Conservation (phyloP, 2,888 invertebrate species). For the Plutella xylostella region DNA sequence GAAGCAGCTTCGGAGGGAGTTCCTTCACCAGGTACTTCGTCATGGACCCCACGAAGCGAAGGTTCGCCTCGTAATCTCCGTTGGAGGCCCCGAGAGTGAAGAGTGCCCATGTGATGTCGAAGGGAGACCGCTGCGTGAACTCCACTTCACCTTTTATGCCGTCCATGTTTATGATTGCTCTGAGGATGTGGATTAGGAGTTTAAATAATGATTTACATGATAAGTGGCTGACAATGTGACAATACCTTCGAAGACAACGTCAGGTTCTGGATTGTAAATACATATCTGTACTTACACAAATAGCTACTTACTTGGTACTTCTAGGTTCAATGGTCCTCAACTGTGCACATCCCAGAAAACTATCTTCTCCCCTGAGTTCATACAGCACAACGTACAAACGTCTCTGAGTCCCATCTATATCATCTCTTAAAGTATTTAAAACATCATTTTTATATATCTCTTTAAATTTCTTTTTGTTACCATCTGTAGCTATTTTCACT, state of each 20-base stretch:
- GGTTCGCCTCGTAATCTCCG: conserved; percentile 75
- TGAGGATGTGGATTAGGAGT: conserved; percentile 32
- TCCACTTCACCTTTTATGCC: conserved; percentile 85
- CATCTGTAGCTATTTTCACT: conserved; percentile 77
- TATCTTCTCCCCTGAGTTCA: conserved; percentile 80
- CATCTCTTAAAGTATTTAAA: conserved; percentile 77
- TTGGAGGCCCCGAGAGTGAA: conserved; percentile 76
- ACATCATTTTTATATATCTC: conserved; percentile 78
- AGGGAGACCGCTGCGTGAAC: conserved; percentile 83
- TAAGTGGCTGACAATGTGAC: too few relatives aligned
- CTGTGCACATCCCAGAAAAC: conserved; percentile 86
- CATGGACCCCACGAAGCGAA: conserved; percentile 80
- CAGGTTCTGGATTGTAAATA: too few relatives aligned
- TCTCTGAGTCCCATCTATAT: conserved; percentile 80
- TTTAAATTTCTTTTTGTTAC: conserved; percentile 62
- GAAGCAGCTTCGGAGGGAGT: conserved; percentile 69
- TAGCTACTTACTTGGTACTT: conserved; percentile 76
- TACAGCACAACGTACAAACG: conserved; percentile 85
- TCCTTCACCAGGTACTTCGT: conserved; percentile 78
- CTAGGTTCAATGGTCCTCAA: conserved; percentile 76
- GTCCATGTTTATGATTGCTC: conserved; percentile 78
- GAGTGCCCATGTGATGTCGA: conserved; percentile 85
- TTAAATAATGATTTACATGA: too few relatives aligned
- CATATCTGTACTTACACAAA: too few relatives aligned
- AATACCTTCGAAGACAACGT: too few relatives aligned